These are phyloP conservation scores for Hylomyscus alleni DNA, from an alignment of 2,797 vertebrate species.

Conservation along the genomic window DNA sequence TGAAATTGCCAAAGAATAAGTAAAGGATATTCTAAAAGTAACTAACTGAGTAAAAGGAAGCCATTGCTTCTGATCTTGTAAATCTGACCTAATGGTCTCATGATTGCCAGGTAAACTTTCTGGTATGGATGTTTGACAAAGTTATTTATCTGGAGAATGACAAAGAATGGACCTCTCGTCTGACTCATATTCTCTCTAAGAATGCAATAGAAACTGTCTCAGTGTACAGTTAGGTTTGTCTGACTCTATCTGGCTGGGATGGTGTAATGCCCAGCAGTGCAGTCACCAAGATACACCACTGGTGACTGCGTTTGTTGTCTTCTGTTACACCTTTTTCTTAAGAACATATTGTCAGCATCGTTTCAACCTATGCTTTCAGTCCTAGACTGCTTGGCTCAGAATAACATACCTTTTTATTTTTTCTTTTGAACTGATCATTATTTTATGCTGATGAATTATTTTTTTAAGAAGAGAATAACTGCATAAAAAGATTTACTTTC, in stretches of 20 bases:
- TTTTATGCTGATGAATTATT: neutral
- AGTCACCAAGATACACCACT: neutral
- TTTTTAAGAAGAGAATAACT: neutral
- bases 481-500: neutral
- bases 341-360: neutral
- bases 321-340: neutral
- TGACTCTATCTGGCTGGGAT: neutral
- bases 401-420: neutral
- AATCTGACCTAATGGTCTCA: neutral
- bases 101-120: neutral
- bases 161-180: neutral
- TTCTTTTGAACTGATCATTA: neutral
- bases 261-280: neutral
- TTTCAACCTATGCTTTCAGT: neutral
- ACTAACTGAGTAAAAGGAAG: neutral
- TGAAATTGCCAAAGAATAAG: neutral
- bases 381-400: neutral
- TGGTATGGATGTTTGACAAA: neutral
- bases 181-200: neutral
- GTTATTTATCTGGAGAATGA: neutral
- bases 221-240: neutral
- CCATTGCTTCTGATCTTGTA: neutral
- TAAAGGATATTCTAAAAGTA: neutral
- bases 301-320: neutral
- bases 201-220: neutral